Evolutionary conservation across 2,888 invertebrate species (phyloP).

Genomic region (Noctua comes): DNA sequence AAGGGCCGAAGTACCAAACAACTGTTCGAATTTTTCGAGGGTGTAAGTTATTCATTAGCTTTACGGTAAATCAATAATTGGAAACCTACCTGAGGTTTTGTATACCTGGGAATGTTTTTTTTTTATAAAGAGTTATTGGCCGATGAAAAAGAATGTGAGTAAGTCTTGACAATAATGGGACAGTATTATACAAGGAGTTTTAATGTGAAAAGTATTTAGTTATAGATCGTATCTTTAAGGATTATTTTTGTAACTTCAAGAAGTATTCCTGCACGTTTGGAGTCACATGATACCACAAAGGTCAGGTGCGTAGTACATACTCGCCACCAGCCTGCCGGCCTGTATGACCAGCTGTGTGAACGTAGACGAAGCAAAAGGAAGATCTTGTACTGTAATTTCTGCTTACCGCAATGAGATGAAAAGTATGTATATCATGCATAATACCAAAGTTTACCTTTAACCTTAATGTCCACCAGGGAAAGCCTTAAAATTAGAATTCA

Average conservation of each 20-base stretch:
- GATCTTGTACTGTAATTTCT: not conserved
- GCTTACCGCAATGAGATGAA: not conserved
- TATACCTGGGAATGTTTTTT: conserved; percentile 34
- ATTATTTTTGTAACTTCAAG: not conserved
- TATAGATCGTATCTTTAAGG: conserved; percentile 12
- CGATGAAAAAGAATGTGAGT: conserved; percentile 16
- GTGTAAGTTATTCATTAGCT: conserved; percentile 54
- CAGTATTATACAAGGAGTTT: conserved; percentile 31
- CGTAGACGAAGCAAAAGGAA: not conserved
- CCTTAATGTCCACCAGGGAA: not conserved
- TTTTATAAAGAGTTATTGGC: conserved; percentile 23
- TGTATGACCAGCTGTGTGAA: not conserved
- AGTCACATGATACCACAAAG: not conserved
- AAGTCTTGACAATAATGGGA: conserved; percentile 19
- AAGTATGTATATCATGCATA: not conserved
- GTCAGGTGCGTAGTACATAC: not conserved
- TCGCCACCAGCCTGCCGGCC: not conserved
- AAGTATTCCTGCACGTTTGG: not conserved
- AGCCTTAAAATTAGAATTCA: not conserved
- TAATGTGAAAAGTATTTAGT: conserved; percentile 25
- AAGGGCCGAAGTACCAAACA: conserved; percentile 51
- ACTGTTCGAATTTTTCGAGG: conserved; percentile 45
- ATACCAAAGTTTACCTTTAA: not conserved
- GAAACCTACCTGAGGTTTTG: conserved; percentile 51
- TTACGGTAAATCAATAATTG: conserved; percentile 53